These are phyloP conservation scores for Cephus cinctus DNA, from an alignment of 1,140 invertebrate genomes.

Conservation along the genomic window DNA sequence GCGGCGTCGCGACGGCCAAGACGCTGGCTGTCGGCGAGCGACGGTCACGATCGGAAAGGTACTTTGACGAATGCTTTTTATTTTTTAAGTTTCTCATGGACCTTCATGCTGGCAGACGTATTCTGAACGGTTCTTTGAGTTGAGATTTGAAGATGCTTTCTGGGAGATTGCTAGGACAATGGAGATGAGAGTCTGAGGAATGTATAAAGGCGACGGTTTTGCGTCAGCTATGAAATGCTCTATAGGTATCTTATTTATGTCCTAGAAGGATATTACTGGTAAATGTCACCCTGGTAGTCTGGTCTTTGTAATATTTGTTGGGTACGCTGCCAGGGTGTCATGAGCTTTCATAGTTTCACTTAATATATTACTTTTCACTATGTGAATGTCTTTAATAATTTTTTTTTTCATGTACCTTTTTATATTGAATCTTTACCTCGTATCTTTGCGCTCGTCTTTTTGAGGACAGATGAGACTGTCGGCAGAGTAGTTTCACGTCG, in stretches of 20 bases:
- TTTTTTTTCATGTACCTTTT: no score
- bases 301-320: no score
- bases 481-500: background rate
- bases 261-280: no score
- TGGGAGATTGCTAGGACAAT: background rate
- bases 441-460: background rate
- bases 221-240: slow-evolving; percentile 2
- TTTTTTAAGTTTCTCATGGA: no score
- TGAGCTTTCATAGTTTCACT: no score
- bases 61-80: slow-evolving; percentile 19
- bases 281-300: no score
- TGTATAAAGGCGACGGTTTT: slow-evolving; percentile 4
- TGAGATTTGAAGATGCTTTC: background rate
- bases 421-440: background rate
- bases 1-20: slow-evolving; percentile 11
- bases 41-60: slow-evolving; percentile 48
- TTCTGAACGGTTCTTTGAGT: no score
- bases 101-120: no score
- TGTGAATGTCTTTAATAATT: no score
- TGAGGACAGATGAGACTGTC: background rate
- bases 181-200: background rate
- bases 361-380: no score
- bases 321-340: no score
- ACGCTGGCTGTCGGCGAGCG: slow-evolving; percentile 27
- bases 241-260: no score